These are phyloP conservation scores for Drosophila quadrilineata DNA, from an alignment of 1,140 invertebrate genomes.

Conservation along the genomic window DNA sequence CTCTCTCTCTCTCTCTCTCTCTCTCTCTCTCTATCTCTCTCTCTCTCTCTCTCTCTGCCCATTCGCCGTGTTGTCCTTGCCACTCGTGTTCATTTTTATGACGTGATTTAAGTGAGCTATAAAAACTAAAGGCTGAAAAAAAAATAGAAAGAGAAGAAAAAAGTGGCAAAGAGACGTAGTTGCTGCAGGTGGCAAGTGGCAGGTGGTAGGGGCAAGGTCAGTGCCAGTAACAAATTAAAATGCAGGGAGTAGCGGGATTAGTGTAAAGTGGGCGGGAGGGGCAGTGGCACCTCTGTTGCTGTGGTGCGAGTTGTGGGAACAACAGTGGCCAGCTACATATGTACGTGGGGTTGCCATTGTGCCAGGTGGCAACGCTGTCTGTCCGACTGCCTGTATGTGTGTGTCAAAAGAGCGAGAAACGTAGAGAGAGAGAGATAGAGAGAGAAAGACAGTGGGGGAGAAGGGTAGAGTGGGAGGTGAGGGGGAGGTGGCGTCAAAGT, in stretches of 20 bases:
- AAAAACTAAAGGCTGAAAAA: slow-evolving; percentile 41
- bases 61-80: slow-evolving; percentile 27
- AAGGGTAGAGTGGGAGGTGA: not conserved
- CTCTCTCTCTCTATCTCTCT: no score
- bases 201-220: slow-evolving; percentile 52
- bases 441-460: not conserved
- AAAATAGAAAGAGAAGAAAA: not conserved
- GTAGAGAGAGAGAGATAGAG: not conserved
- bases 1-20: not conserved
- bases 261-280: no score
- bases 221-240: no score
- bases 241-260: no score
- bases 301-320: no score
- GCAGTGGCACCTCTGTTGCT: no score
- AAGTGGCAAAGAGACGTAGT: not conserved
- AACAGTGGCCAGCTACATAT: no score
- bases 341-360: no score
- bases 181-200: not conserved
- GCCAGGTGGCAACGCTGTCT: no score
- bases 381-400: no score
- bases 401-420: not conserved
- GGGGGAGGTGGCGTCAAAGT: slow-evolving; percentile 16
- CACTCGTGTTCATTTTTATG: slow-evolving; percentile 72
- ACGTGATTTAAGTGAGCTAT: slow-evolving; percentile 71
- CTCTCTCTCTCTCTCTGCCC: no score